These are phyloP conservation scores for Acronicta aceris DNA, from an alignment of 2,888 invertebrate species.

Conservation along the genomic window DNA sequence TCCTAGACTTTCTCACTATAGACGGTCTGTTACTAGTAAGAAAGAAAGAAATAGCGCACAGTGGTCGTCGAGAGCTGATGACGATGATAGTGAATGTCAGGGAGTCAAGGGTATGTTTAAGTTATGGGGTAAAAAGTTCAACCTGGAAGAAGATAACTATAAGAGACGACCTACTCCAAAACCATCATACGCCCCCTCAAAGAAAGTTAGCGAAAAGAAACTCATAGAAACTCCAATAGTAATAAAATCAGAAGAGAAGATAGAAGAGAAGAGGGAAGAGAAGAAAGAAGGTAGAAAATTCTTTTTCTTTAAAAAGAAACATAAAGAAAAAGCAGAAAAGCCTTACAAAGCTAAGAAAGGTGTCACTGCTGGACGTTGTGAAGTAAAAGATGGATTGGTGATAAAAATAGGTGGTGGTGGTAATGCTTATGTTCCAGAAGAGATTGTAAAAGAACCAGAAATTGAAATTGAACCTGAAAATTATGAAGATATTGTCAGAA, in stretches of 20 bases:
- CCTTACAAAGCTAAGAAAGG: conserved; percentile 68
- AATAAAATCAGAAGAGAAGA: conserved; percentile 45
- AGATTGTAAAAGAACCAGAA: conserved; percentile 20
- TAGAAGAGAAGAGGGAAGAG: conserved; percentile 51
- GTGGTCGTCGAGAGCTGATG: conserved; percentile 52
- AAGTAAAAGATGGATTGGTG: conserved; percentile 73
- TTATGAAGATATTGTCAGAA: conserved; percentile 63
- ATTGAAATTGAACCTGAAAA: conserved; percentile 35
- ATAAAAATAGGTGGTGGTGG: conserved; percentile 66
- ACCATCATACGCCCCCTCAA: conserved; percentile 45
- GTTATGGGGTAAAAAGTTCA: conserved; percentile 78
- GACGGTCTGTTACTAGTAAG: conserved; percentile 38
- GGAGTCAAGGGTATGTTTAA: conserved; percentile 79
- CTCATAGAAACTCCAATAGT: conserved; percentile 19
- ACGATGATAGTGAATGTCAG: conserved; percentile 66
- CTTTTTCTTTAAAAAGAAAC: conserved; percentile 76
- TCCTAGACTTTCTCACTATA: conserved; percentile 41
- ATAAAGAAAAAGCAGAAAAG: conserved; percentile 55
- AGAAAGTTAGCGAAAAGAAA: conserved; percentile 46
- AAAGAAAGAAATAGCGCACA: conserved; percentile 52
- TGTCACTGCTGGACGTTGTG: conserved; percentile 76
- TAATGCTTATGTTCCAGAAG: conserved; percentile 37
- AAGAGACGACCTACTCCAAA: conserved; percentile 51
- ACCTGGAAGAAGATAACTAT: conserved; percentile 69
- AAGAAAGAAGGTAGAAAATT: conserved; percentile 66